Base-by-base conservation (phyloP, 53 echinoderm and acorn worm species). In the Echinarachnius parma region DNA sequence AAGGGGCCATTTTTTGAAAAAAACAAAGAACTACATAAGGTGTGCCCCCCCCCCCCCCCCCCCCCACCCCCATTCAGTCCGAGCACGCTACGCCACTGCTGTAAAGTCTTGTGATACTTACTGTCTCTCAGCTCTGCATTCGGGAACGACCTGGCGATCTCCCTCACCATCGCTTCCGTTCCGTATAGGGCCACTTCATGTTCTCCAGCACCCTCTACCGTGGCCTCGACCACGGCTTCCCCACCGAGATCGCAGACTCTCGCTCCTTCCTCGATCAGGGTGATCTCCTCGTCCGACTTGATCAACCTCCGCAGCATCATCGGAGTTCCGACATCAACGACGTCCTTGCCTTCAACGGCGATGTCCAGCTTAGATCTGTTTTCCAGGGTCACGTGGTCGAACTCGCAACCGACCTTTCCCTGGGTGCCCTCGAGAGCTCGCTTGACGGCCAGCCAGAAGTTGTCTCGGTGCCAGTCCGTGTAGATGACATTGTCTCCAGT, bases 401-500 rank as follows among this genome's bases (percentile, higher is more conserved):
- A 78, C 62, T 87, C 88, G 21, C 69, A 37, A 15, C 88, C 88
- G 14, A 92, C 58, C 61, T 93, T 93, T 28, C 96, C 90, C 13
- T 62, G 52, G 35, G 82, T 31, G 22, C 75, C 61, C 5, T 66
- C 74, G 9, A 92, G 66, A 24, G 28, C 45, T n/a, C 13, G 21
- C 20, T 87, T 46, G 9, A 95, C 90, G 3, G 87, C 96, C 7
- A 31, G 34, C 84, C 87, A 95, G 75, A 66, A 95, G 74, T 95
- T 95, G 61, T 84, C 96, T 21, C 72, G 65, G 15, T 90, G 90
- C 90, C 90, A 95, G 60, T 95, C 96, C 0, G 96, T 95, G 76
- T 62, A 95, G 8, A 87, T 39, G 28, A 95, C 31, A 33, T 91
- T 95, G 20, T 82, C 90, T 9, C 96, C 90, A 1, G 66, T 54